Evolutionary conservation across 2,797 vertebrate genomes (phyloP).

Genomic region (Sylvia borin): DNA sequence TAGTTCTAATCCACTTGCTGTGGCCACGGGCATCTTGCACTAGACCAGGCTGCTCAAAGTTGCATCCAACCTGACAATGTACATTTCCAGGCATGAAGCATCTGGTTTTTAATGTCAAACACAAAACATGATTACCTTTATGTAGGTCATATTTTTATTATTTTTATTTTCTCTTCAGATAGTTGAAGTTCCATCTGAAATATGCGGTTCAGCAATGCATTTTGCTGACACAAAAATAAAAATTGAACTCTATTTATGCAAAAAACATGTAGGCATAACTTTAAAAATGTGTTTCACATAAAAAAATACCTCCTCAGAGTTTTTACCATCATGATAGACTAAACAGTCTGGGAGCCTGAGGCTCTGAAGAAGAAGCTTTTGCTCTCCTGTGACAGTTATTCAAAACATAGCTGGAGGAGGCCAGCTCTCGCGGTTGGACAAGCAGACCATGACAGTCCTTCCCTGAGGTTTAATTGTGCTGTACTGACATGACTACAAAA

Average conservation of each 20-base stretch:
- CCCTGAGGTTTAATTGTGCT: slow-evolving; percentile 48
- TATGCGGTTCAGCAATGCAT: background rate
- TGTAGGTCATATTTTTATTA: background rate
- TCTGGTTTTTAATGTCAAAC: background rate
- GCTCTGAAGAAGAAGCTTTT: slow-evolving; percentile 8
- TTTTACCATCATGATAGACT: slow-evolving; percentile 14
- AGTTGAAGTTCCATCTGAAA: background rate
- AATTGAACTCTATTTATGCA: background rate
- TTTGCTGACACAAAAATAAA: background rate
- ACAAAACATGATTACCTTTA: background rate
- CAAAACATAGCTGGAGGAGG: slow-evolving; percentile 48
- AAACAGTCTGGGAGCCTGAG: slow-evolving; percentile 8
- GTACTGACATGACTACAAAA: slow-evolving; percentile 22
- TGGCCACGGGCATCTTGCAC: background rate
- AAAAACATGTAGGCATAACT: background rate
- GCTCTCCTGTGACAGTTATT: slow-evolving; percentile 45
- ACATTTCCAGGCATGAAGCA: background rate
- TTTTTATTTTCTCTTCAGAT: background rate
- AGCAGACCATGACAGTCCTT: slow-evolving; percentile 50
- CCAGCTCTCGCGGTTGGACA: background rate
- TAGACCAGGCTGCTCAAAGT: background rate
- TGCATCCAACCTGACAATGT: background rate
- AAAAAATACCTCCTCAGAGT: background rate
- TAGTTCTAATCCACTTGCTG: background rate
- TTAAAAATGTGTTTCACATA: slow-evolving; percentile 2